Base-by-base conservation (phyloP, 2,888 invertebrate genomes). In the Thereva nobilitata region DNA sequence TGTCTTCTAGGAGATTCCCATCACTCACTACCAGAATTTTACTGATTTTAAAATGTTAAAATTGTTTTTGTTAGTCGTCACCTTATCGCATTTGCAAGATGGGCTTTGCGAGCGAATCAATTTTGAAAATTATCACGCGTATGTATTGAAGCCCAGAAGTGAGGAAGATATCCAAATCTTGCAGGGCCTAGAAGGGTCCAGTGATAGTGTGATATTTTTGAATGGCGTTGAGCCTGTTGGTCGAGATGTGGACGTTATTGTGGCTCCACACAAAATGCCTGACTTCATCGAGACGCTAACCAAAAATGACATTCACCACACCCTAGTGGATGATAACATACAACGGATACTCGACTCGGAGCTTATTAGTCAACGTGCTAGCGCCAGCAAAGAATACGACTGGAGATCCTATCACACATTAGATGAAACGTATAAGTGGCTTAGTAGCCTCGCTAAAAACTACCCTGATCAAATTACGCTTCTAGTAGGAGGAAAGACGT, bases 371-470 rank as follows among this genome's bases (percentile, higher is more conserved):
- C 5, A 9, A 10, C 5, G 40, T 41, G 23, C 9, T 42, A 23
- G 23, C 4, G 34, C 50, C 3, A 50, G 38, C 7, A 35, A 5
- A 40, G 40, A 38, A 1, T 79, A 79, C 52, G 74, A 69, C 67
- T 71, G 82, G 81, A 65, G 76, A 2, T 64, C 72, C 4, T 80
- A 81, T 69, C 74, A 78, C 57, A 66, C 72, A 12, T 70, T 80
- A 34, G 74, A 78, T 4, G 76, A 86, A 67, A 86, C 86, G 50
- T 83, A 87, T 69, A 75, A 72, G 0, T 87, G 87, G 84, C 77
- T 89, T 41, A 78, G 82, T 23, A 78, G 80, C 3, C 75, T 85
- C 70, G 84, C 83, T 12, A 68, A 70, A 2, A 59, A 76, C 0
- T 79, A 85, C 71, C 82, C 86, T 0, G 73, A 82, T 1, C 79